A percentile compares a stretch with the other conserved stretches of the same genome.
Evolutionary conservation across 2,113 vertebrate genomes (phyloP).

Genomic region (Platysteira castanea): DNA sequence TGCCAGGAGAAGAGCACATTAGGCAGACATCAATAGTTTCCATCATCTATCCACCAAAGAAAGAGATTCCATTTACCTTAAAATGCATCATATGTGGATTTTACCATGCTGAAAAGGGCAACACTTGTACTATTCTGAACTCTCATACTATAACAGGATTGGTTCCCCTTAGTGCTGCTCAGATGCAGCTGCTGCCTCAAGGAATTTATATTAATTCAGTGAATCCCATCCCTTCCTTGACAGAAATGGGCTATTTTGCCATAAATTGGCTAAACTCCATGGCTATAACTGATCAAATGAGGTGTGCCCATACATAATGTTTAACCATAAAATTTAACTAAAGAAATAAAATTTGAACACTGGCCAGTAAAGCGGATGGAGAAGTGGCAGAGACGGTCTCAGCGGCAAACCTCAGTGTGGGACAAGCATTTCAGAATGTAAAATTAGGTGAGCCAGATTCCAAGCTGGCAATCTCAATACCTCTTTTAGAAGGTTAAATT

Average conservation of each 20-base stretch:
- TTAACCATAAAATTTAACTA: slow-evolving; percentile 42
- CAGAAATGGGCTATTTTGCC: background rate
- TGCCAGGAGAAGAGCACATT: slow-evolving; percentile 13
- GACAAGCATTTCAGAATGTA: background rate
- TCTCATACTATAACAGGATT: slow-evolving; percentile 26
- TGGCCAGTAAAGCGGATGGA: background rate
- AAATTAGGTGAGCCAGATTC: slow-evolving; percentile 6
- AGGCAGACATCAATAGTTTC: slow-evolving; percentile 21
- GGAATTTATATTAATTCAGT: slow-evolving; percentile 42
- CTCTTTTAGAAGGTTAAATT: background rate
- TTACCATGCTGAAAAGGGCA: slow-evolving; percentile 19
- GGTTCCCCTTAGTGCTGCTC: slow-evolving; percentile 9
- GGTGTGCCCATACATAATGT: background rate
- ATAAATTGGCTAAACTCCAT: slow-evolving; percentile 38
- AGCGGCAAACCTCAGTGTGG: background rate
- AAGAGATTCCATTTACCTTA: slow-evolving; percentile 24
- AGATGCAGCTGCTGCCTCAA: background rate
- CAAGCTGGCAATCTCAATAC: background rate
- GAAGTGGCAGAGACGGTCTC: background rate
- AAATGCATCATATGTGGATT: slow-evolving; percentile 23
- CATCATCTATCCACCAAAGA: slow-evolving; percentile 3
- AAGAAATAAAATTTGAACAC: slow-evolving; percentile 39
- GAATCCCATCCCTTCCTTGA: background rate
- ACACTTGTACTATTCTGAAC: background rate
- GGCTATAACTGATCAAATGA: slow-evolving; percentile 38